A percentile compares a stretch with the other conserved stretches of the same genome.
These are phyloP conservation scores for Cylas formicarius DNA, from an alignment of 1,140 invertebrate genomes.

Conservation along the genomic window DNA sequence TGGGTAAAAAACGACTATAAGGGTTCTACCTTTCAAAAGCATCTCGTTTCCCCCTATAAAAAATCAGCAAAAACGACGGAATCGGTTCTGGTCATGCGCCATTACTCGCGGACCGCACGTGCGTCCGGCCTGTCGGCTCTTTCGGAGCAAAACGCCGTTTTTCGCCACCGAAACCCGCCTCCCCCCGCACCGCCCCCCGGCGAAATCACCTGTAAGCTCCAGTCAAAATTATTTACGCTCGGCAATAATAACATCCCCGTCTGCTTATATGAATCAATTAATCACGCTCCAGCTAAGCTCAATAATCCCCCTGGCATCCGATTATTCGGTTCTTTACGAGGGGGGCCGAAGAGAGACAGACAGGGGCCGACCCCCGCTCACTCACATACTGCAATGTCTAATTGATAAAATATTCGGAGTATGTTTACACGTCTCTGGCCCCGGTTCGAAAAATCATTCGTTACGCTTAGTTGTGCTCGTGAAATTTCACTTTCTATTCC, in stretches of 20 bases:
- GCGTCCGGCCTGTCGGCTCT: no score
- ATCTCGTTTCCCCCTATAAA: no score
- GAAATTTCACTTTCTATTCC: slow-evolving; percentile 15
- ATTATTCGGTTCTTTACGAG: slow-evolving; percentile 23
- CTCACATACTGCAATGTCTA: slow-evolving; percentile 21
- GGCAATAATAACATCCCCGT: slow-evolving; percentile 32
- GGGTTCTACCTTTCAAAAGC: no score
- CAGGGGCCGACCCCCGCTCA: slow-evolving; percentile 20
- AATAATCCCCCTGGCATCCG: slow-evolving; percentile 34
- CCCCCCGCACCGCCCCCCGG: background rate
- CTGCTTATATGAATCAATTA: slow-evolving; percentile 37
- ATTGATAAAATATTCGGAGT: slow-evolving; percentile 34
- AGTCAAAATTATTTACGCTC: slow-evolving; percentile 32
- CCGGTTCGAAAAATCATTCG: slow-evolving; percentile 14
- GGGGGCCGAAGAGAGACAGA: slow-evolving; percentile 13
- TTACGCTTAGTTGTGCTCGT: slow-evolving; percentile 15
- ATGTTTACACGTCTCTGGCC: slow-evolving; percentile 19
- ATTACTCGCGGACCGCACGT: background rate
- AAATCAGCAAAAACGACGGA: background rate
- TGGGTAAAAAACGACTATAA: no score
- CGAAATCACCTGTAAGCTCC: slow-evolving; percentile 30
- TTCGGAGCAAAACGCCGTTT: no score
- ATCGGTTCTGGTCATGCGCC: background rate
- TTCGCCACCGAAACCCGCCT: background rate
- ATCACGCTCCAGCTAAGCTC: slow-evolving; percentile 33